A percentile compares a stretch with the other conserved stretches of the same genome.
These are phyloP conservation scores for Erpornis zantholeuca DNA, from an alignment of 2,113 vertebrate genomes.

Conservation along the genomic window DNA sequence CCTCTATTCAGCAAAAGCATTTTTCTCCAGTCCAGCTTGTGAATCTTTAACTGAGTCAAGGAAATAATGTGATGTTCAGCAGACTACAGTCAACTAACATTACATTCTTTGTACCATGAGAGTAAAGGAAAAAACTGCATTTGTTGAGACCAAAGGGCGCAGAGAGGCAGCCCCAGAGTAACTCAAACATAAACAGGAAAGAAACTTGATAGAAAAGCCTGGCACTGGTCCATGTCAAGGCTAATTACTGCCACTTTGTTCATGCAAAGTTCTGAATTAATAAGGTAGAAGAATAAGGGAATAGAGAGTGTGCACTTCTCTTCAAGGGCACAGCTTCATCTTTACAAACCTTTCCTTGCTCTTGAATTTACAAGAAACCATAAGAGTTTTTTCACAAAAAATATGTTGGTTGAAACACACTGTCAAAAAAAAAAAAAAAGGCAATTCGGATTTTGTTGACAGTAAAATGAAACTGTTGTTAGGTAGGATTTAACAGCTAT, in stretches of 20 bases:
- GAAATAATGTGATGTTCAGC: conserved; percentile 69
- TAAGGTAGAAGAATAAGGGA: conserved; percentile 48
- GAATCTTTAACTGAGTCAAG: conserved; percentile 45
- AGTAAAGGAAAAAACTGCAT: conserved; percentile 17
- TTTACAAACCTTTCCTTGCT: not conserved
- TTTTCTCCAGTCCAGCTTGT: not conserved
- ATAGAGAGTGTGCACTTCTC: not conserved
- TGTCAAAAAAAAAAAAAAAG: not conserved
- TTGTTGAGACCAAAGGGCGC: conserved; percentile 56
- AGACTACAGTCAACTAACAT: conserved; percentile 68
- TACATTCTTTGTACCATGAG: conserved; percentile 70
- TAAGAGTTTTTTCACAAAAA: not conserved
- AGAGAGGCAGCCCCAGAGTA: conserved; percentile 66
- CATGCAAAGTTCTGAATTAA: conserved; percentile 66
- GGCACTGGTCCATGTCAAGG: conserved; percentile 62
- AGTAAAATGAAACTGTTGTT: not conserved
- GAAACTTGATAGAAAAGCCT: conserved; percentile 74
- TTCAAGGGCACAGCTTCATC: conserved; percentile 3
- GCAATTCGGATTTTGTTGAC: not conserved
- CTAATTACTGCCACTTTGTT: conserved; percentile 69
- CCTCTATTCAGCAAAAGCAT: not conserved
- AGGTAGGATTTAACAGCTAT: not conserved
- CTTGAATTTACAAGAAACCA: not conserved
- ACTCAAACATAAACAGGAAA: conserved; percentile 78
- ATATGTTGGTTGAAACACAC: not conserved